These are phyloP conservation scores for Ellobius talpinus DNA, from an alignment of 2,113 vertebrate genomes.

Conservation along the genomic window DNA sequence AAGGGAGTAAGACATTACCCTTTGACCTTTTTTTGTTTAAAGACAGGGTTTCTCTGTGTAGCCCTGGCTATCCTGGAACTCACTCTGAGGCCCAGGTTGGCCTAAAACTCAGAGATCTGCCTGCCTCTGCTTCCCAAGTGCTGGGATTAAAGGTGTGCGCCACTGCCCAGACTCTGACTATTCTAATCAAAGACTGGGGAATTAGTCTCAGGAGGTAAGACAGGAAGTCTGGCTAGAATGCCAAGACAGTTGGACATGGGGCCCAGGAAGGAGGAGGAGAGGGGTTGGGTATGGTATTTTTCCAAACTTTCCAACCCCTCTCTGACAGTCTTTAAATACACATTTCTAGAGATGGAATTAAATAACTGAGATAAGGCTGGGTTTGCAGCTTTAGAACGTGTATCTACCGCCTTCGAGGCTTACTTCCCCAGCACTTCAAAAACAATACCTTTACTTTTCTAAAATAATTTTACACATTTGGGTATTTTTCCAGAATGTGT, in stretches of 20 bases:
- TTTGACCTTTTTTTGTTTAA: not conserved
- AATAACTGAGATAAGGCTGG: not conserved
- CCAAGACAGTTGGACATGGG: not conserved
- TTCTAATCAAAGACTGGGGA: not conserved
- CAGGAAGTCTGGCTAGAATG: not conserved
- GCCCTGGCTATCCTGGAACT: not conserved
- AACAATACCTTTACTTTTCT: not conserved
- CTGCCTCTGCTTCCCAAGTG: not conserved
- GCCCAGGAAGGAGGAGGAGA: not conserved
- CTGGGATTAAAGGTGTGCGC: not conserved
- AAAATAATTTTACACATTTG: not conserved
- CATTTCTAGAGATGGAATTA: not conserved
- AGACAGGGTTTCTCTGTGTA: not conserved
- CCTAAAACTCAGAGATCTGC: not conserved
- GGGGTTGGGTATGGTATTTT: not conserved
- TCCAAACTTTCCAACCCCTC: too few relatives aligned
- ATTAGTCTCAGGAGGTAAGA: slow-evolving; percentile 36
- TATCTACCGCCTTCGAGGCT: not conserved
- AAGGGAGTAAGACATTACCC: not conserved
- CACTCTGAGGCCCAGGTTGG: not conserved
- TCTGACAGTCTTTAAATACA: slow-evolving; percentile 16
- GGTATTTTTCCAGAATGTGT: not conserved
- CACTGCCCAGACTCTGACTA: not conserved
- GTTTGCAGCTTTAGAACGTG: too few relatives aligned
- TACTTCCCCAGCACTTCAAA: not conserved